Evolutionary conservation across 2,113 vertebrate genomes (phyloP).

Genomic region (Thryonomys swinderianus): DNA sequence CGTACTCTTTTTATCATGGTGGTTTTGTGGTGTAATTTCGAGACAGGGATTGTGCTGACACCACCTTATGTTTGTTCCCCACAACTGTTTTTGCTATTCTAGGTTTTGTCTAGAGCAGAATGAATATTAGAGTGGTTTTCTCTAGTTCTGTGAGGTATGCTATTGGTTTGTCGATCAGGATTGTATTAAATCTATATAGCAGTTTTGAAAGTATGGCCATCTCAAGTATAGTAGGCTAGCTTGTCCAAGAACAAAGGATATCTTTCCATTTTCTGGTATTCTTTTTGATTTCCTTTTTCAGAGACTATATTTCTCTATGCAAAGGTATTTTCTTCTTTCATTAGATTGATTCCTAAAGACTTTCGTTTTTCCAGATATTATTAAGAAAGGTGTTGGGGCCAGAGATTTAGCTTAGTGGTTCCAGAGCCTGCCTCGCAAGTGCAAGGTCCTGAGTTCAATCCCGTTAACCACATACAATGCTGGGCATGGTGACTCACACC

Average conservation of each 20-base stretch:
- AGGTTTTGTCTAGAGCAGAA: not conserved
- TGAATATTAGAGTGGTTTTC: not conserved
- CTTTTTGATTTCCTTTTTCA: not conserved
- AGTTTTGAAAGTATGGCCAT: not conserved
- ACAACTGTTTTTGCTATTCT: not conserved
- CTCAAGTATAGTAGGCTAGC: not conserved
- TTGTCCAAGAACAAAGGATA: not conserved
- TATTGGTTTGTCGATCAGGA: not conserved
- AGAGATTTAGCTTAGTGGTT: no score
- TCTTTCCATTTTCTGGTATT: not conserved
- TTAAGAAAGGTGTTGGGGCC: no score
- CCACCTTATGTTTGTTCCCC: not conserved
- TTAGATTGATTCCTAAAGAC: no score
- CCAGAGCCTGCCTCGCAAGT: no score
- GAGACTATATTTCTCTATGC: not conserved
- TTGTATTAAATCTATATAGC: not conserved
- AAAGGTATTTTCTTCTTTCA: no score
- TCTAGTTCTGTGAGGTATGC: not conserved
- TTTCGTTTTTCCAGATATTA: no score
- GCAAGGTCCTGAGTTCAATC: no score
- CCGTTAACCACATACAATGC: no score
- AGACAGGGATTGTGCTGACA: not conserved
- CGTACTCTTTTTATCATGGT: not conserved
- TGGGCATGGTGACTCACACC: no score
- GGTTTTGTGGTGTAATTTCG: not conserved